Evolutionary conservation across 2,888 invertebrate species (phyloP).

Genomic region (Lampropteryx suffumata): DNA sequence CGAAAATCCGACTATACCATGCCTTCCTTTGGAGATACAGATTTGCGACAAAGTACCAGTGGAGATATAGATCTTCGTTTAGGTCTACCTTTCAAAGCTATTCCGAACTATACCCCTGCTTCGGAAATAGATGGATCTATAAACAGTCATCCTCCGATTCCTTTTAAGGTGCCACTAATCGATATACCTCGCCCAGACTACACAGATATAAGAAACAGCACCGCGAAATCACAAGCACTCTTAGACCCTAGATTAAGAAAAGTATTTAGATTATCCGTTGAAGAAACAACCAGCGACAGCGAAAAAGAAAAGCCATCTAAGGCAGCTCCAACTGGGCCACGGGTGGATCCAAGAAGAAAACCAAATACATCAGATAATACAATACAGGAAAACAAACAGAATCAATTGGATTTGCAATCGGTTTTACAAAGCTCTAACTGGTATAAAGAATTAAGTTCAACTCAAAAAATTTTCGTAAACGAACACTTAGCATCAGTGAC

Average conservation of each 20-base stretch:
- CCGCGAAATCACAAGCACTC: slow-evolving; percentile 87
- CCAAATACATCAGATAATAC: slow-evolving; percentile 56
- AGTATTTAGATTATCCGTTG: slow-evolving; percentile 87
- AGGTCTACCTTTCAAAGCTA: slow-evolving; percentile 89
- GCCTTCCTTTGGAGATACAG: slow-evolving; percentile 85
- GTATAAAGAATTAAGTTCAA: slow-evolving; percentile 88
- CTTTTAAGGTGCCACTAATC: slow-evolving; percentile 84
- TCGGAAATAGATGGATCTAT: slow-evolving; percentile 93
- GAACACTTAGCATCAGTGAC: slow-evolving; percentile 86
- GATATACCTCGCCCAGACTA: slow-evolving; percentile 90
- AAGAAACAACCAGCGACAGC: slow-evolving; percentile 84
- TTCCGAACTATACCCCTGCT: slow-evolving; percentile 91
- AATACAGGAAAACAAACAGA: slow-evolving; percentile 58
- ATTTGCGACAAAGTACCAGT: slow-evolving; percentile 81
- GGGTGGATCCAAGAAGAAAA: slow-evolving; percentile 75
- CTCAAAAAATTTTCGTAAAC: slow-evolving; percentile 87
- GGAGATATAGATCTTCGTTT: slow-evolving; percentile 90
- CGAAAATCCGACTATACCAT: slow-evolving; percentile 78
- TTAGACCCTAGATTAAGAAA: slow-evolving; percentile 90
- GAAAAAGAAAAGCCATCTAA: slow-evolving; percentile 75
- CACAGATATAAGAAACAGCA: slow-evolving; percentile 87
- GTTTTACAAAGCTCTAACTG: slow-evolving; percentile 86
- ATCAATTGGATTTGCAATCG: slow-evolving; percentile 82
- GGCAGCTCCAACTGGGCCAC: slow-evolving; percentile 58
- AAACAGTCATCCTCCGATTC: slow-evolving; percentile 88